Evolutionary conservation across 1,140 invertebrate genomes (phyloP).

Genomic region (Cataglyphis hispanica): DNA sequence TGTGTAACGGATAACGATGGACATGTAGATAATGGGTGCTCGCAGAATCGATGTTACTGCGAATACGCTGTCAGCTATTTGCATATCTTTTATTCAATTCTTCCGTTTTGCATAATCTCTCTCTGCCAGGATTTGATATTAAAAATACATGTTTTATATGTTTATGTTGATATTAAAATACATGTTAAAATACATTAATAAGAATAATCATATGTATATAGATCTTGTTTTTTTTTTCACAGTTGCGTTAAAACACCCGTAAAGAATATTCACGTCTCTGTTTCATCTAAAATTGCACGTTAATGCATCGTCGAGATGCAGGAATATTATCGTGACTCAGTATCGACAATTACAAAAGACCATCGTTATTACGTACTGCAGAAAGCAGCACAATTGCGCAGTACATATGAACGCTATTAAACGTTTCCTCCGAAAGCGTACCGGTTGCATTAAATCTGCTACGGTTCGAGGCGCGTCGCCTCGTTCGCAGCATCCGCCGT

Average conservation of each 20-base stretch:
- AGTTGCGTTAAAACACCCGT: not conserved
- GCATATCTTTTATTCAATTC: not conserved
- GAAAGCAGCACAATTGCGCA: not conserved
- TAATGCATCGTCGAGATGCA: slow-evolving; percentile 22
- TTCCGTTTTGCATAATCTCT: not conserved
- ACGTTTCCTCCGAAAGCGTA: slow-evolving; percentile 27
- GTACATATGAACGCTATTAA: slow-evolving; percentile 44
- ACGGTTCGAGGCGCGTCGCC: not conserved
- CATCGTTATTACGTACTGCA: not conserved
- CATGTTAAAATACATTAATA: too few relatives aligned
- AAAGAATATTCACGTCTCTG: not conserved
- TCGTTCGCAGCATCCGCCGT: slow-evolving; percentile 49
- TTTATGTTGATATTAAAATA: too few relatives aligned
- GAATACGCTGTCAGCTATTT: not conserved
- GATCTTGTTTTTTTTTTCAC: not conserved
- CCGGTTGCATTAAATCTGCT: slow-evolving; percentile 46
- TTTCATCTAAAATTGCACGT: not conserved
- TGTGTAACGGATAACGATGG: slow-evolving; percentile 35
- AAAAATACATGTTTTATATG: not conserved
- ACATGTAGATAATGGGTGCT: slow-evolving; percentile 25
- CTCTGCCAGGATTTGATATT: not conserved
- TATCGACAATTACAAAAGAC: slow-evolving; percentile 38
- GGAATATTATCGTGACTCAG: not conserved
- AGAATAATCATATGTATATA: not conserved
- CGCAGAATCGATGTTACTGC: slow-evolving; percentile 20